These are phyloP conservation scores for Habroteleia sp. DNA, from an alignment of 2,888 invertebrate genomes.

Conservation along the genomic window DNA sequence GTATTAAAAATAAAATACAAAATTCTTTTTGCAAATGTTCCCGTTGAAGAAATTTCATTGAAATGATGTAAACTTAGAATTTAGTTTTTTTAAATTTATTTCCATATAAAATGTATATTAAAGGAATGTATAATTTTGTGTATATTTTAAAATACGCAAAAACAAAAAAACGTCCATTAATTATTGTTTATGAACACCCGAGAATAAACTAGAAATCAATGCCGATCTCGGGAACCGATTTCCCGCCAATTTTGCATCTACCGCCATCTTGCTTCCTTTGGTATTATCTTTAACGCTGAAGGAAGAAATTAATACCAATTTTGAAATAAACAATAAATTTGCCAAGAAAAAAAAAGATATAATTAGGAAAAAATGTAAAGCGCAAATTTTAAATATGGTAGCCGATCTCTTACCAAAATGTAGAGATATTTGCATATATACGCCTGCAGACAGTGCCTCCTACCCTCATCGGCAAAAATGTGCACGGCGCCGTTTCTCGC, in stretches of 20 bases:
- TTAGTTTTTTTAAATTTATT: too few species aligned
- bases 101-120: too few species aligned
- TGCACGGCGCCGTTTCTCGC: slow-evolving; percentile 83
- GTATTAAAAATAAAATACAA: too few species aligned
- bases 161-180: too few species aligned
- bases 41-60: too few species aligned
- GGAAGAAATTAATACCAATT: too few species aligned
- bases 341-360: slow-evolving; percentile 1
- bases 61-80: too few species aligned
- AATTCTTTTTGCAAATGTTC: too few species aligned
- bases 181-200: not conserved
- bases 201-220: not conserved
- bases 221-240: slow-evolving; percentile 24
- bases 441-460: slow-evolving; percentile 84
- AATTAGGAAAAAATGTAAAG: not conserved
- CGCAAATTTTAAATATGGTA: slow-evolving; percentile 12
- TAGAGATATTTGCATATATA: slow-evolving; percentile 87
- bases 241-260: slow-evolving; percentile 16
- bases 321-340: too few species aligned
- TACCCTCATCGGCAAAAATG: slow-evolving; percentile 86
- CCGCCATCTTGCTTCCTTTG: not conserved
- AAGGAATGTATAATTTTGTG: too few species aligned
- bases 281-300: too few species aligned
- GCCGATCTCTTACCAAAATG: slow-evolving; percentile 83
- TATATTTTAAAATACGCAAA: too few species aligned